Evolutionary conservation across 2,797 vertebrate genomes (phyloP).

Genomic region (Octomys mimax): DNA sequence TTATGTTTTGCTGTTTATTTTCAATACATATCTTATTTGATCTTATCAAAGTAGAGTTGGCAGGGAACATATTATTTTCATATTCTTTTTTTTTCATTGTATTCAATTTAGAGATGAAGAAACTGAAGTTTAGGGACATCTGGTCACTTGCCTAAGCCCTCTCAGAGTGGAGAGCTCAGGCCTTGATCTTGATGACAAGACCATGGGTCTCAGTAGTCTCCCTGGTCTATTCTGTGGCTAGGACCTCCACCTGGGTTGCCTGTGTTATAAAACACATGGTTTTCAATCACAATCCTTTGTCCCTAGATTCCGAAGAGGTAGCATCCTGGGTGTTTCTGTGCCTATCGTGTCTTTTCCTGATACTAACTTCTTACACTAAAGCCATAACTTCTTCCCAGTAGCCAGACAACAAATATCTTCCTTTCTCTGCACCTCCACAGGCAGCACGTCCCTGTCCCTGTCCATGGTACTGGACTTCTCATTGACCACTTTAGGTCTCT

Average conservation of each 20-base stretch:
- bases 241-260: not conserved
- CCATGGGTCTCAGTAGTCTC: not conserved
- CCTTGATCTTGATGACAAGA: not conserved
- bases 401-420: not conserved
- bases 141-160: not conserved
- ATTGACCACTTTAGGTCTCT: not conserved
- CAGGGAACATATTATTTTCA: not conserved
- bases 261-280: not conserved
- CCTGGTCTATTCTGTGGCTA: not conserved
- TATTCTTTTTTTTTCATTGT: not conserved
- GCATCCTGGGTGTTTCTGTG: not conserved
- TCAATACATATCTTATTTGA: not conserved
- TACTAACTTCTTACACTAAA: not conserved
- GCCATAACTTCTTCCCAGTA: not conserved
- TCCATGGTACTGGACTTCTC: constrained; percentile 46
- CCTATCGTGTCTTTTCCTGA: not conserved
- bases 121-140: not conserved
- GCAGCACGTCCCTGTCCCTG: not conserved
- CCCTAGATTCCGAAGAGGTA: not conserved
- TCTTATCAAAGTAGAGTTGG: not conserved
- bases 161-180: not conserved
- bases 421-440: too few relatives aligned
- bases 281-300: not conserved
- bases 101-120: constrained; percentile 15
- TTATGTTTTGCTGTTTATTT: constrained; percentile 51